Evolutionary conservation across 2,888 invertebrate genomes (phyloP), one percentile per base, ranked within the genome.

Genomic region (Phanerotoma sp.): DNA sequence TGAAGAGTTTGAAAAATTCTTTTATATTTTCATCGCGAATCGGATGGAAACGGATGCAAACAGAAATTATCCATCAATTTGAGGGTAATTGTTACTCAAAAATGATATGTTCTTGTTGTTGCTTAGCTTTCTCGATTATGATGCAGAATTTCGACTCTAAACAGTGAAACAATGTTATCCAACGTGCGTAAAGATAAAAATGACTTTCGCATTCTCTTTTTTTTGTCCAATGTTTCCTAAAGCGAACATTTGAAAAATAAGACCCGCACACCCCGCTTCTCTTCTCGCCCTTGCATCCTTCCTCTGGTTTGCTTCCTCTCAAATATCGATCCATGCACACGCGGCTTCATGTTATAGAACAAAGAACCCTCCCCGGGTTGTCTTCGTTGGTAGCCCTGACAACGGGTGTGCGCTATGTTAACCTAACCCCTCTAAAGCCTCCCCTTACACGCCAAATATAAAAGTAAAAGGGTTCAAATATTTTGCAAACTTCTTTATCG

Each of bases 301-400:
- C 42, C 49, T 35, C 54, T 15, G 16, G 32, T 21, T 54, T 44
- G 37, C 38, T 22, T 48, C 48, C 49, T 49, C 49, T 47, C 45
- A 47, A 47, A 47, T 53, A 53, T 48, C 54, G 54, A 54, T 48
- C 49, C 49, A 28, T 49, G 54, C 49, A 49, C 53, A 53, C 54
- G 49, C 49, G 49, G 54, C 44, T 48, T 49, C 28, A 49, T 54
- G 38, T 20, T 54, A 44, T 54, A 54, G 54, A 54, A 54, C 54
- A 54, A 54, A 54, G 54, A 49, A 37, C 54, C 54, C 28, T 21
- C 44, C 44, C 49, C 37, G n/a, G 48, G 54, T 49, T 54, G 54
- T 54, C 54, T 54, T 54, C 49, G 54, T 54, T 54, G 54, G 54
- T 54, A 54, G 54, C 54, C 54, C 37, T 54, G 54, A 54, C 54